These are phyloP conservation scores for Solea senegalensis DNA, from an alignment of 2,113 vertebrate species.

Conservation along the genomic window DNA sequence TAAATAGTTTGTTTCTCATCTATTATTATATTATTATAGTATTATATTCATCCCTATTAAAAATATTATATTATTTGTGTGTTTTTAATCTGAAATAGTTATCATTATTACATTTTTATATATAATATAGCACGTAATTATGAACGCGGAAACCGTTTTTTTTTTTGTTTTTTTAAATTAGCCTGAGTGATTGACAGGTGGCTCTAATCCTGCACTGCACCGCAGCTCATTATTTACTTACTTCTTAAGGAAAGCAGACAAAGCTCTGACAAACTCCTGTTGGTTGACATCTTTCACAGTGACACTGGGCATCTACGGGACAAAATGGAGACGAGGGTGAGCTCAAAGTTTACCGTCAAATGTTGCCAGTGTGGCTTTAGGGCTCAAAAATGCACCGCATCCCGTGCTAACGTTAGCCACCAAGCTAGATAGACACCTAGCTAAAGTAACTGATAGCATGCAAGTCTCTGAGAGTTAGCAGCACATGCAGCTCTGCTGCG, in stretches of 20 bases:
- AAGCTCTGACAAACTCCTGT: constrained; percentile 90
- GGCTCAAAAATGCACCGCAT: background rate
- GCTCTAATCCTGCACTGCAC: constrained; percentile 6
- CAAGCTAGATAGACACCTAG: constrained; percentile 10
- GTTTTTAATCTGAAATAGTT: too few species aligned
- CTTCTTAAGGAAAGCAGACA: constrained; percentile 90
- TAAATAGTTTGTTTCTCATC: background rate
- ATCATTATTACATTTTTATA: too few species aligned
- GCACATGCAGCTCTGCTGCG: background rate
- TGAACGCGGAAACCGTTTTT: too few species aligned
- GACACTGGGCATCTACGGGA: constrained; percentile 86
- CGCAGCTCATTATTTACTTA: constrained; percentile 37
- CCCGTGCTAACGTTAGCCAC: constrained; percentile 37
- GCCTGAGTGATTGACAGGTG: constrained; percentile 44
- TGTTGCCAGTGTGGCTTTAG: background rate
- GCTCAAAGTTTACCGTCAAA: background rate
- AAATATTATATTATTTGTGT: too few species aligned
- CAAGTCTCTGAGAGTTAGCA: background rate
- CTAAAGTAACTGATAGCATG: background rate
- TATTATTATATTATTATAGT: too few species aligned
- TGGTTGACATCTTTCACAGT: constrained; percentile 92
- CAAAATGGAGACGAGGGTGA: constrained; percentile 31
- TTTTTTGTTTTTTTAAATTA: background rate
- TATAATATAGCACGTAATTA: too few species aligned
- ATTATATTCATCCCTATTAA: too few species aligned